phyloP scores from a whole-genome alignment of 2,797 vertebrate species.

The Limnodromus scolopaceus region DNA sequence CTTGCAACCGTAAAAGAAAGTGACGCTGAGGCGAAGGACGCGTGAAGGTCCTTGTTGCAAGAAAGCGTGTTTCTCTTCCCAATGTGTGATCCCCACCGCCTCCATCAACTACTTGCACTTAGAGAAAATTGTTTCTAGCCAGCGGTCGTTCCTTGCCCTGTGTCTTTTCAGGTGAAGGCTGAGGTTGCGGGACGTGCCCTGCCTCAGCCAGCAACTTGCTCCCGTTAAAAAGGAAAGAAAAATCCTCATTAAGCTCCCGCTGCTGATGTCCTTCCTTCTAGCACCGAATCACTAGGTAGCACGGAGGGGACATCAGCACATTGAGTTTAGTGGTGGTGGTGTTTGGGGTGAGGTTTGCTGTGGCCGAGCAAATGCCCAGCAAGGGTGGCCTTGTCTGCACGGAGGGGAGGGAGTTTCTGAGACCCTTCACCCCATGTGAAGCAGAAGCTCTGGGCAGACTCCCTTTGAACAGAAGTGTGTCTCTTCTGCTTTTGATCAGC shows the following conservation, averaged over 20 bases:
- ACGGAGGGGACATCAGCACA: background rate
- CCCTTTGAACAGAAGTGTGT: slow-evolving; percentile 16
- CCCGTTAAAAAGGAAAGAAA: background rate
- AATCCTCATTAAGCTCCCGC: background rate
- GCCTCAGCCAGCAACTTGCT: background rate
- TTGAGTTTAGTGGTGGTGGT: background rate
- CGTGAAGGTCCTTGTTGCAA: background rate
- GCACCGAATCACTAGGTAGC: background rate
- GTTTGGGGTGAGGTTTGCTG: background rate
- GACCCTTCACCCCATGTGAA: background rate
- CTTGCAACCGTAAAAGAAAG: background rate
- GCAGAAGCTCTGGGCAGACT: background rate
- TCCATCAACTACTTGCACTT: background rate
- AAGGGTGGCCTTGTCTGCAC: background rate
- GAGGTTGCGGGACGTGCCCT: background rate
- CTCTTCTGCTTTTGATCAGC: slow-evolving; percentile 24
- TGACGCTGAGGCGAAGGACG: rapidly evolving
- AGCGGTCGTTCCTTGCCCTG: rapidly evolving
- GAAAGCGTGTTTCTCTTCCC: background rate
- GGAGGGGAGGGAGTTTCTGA: background rate
- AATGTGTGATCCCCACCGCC: rapidly evolving
- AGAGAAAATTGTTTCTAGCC: background rate
- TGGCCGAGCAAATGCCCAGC: background rate
- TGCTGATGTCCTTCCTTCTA: background rate
- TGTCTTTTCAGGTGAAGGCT: background rate